A percentile compares a stretch with the other conserved stretches of the same genome.
Conservation (phyloP, 1,140 invertebrate genomes). For the Drosophila watanabei region DNA sequence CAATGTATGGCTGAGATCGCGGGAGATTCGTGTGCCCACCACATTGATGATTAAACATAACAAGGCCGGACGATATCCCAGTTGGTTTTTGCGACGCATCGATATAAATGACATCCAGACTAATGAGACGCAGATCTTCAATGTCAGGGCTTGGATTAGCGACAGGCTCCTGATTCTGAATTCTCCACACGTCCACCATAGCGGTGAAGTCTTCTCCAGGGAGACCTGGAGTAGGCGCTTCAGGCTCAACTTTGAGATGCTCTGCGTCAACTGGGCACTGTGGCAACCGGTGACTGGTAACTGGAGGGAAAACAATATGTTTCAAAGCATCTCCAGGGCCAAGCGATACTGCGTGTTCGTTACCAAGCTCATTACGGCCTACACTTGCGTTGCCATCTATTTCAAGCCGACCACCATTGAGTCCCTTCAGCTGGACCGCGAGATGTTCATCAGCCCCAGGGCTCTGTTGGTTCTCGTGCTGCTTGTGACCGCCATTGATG, state of each 20-base stretch:
- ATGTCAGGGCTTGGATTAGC: constrained; percentile 36
- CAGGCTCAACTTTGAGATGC: constrained; percentile 7
- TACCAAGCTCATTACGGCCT: constrained; percentile 22
- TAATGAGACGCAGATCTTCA: constrained; percentile 40
- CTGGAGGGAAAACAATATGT: constrained; percentile 35
- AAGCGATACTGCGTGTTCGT: constrained; percentile 47
- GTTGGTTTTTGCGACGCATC: constrained; percentile 47
- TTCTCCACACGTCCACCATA: constrained; percentile 15
- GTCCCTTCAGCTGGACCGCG: constrained; percentile 14
- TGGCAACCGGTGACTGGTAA: constrained; percentile 52
- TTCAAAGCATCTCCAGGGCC: constrained; percentile 33
- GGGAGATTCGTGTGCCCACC: constrained; percentile 56
- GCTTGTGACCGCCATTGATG: neutral
- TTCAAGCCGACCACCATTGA: constrained; percentile 15
- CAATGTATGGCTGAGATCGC: constrained; percentile 42
- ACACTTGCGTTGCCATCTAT: constrained; percentile 1
- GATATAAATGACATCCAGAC: constrained; percentile 51
- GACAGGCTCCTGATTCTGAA: constrained; percentile 14
- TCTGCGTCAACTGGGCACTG: constrained; percentile 53
- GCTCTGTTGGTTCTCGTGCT: neutral
- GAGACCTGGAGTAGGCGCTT: constrained; percentile 31
- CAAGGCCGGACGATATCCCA: constrained; percentile 54
- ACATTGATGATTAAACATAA: constrained; percentile 42
- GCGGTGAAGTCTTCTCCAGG: neutral
- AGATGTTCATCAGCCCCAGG: neutral